phyloP scores from a whole-genome alignment of 2,888 invertebrate species.

The Hydropsyche betteni region DNA sequence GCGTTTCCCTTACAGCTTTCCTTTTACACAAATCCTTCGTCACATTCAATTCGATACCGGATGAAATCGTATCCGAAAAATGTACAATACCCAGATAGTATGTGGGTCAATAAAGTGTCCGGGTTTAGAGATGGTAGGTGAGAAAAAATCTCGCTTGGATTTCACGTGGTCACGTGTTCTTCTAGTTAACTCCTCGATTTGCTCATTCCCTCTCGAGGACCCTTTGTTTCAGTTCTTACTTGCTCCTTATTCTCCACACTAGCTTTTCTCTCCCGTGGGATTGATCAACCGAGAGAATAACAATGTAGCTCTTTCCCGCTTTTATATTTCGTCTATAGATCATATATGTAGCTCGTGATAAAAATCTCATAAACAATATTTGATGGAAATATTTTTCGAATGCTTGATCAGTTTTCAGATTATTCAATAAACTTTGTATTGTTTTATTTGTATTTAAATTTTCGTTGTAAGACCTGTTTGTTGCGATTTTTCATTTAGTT shows the following conservation, averaged over 20 bases:
- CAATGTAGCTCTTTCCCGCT: slow-evolving; percentile 37
- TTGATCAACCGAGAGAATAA: slow-evolving; percentile 44
- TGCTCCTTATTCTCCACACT: slow-evolving; percentile 29
- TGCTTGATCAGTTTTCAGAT: too few species aligned
- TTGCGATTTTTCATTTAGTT: too few species aligned
- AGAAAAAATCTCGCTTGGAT: background rate
- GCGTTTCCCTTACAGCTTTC: too few species aligned
- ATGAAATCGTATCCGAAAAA: too few species aligned
- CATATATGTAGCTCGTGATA: too few species aligned
- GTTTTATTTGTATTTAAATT: too few species aligned
- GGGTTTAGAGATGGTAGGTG: background rate
- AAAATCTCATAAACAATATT: too few species aligned
- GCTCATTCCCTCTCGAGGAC: slow-evolving; percentile 43
- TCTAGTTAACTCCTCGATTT: slow-evolving; percentile 45
- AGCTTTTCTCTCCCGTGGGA: slow-evolving; percentile 34
- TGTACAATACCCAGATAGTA: background rate
- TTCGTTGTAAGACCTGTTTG: too few species aligned
- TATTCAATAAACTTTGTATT: too few species aligned
- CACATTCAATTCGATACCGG: too few species aligned
- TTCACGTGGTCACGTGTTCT: slow-evolving; percentile 21
- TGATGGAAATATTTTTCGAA: too few species aligned
- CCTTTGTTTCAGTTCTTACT: slow-evolving; percentile 41
- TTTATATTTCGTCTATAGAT: background rate
- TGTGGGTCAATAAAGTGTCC: slow-evolving; percentile 7
- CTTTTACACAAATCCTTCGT: too few species aligned